A percentile compares a stretch with the other conserved stretches of the same genome.
Conservation (phyloP, 1,140 invertebrate genomes). For the Melanaphis sacchari region DNA sequence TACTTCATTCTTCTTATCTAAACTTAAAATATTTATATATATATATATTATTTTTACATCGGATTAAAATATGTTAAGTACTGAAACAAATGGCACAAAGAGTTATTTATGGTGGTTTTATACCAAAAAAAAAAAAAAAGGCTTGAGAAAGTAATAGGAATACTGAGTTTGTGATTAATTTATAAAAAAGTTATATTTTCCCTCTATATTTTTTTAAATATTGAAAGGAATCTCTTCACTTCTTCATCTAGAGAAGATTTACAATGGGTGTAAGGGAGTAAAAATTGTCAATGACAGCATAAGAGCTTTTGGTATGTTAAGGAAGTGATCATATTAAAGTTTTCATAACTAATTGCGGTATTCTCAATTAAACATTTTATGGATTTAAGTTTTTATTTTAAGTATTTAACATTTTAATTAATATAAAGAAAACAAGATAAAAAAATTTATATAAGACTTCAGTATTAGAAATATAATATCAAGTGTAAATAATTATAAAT, state of each 20-base stretch:
- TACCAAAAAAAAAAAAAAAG: too few relatives aligned
- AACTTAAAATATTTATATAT: neutral
- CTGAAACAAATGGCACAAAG: neutral
- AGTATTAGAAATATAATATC: too few relatives aligned
- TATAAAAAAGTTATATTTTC: neutral
- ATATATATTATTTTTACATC: neutral
- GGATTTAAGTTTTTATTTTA: neutral
- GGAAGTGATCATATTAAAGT: neutral
- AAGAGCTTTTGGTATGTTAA: neutral
- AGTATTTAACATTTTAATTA: neutral
- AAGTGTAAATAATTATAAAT: too few relatives aligned
- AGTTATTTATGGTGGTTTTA: neutral
- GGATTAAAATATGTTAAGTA: neutral
- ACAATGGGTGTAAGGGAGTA: neutral
- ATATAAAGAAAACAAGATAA: too few relatives aligned
- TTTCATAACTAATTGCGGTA: neutral
- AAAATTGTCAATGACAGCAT: neutral
- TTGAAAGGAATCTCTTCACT: neutral
- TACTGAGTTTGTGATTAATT: neutral
- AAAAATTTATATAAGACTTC: too few relatives aligned
- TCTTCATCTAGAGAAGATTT: neutral
- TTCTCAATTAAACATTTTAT: neutral
- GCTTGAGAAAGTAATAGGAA: neutral
- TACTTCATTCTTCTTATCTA: neutral
- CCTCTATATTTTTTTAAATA: neutral